Evolutionary conservation across 2,888 invertebrate genomes (phyloP).

Genomic region (Selenia dentaria): DNA sequence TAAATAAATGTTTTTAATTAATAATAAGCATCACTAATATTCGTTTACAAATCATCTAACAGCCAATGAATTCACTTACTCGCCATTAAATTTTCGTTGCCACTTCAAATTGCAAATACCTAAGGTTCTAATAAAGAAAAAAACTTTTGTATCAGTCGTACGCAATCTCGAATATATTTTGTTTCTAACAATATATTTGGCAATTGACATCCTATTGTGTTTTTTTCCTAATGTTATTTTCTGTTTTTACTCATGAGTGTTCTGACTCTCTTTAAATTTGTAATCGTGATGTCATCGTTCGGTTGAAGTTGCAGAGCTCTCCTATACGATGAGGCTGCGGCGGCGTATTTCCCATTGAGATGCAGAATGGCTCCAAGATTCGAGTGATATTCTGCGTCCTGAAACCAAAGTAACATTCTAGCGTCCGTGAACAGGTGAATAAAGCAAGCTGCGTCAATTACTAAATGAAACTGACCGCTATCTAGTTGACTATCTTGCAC

Average conservation of each 20-base stretch:
- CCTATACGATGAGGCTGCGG: slow-evolving; percentile 94
- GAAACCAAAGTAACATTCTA: slow-evolving; percentile 41
- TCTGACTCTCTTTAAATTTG: slow-evolving; percentile 89
- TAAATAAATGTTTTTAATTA: too few species aligned
- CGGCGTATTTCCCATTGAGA: slow-evolving; percentile 94
- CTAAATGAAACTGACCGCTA: slow-evolving; percentile 14
- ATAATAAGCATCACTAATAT: slow-evolving; percentile 19
- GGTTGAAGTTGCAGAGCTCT: slow-evolving; percentile 94
- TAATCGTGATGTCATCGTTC: slow-evolving; percentile 93
- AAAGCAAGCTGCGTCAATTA: slow-evolving; percentile 9
- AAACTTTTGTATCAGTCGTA: slow-evolving; percentile 35
- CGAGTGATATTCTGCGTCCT: slow-evolving; percentile 96
- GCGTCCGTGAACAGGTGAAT: slow-evolving; percentile 4
- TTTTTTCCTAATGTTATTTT: slow-evolving; percentile 51
- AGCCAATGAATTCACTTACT: background rate
- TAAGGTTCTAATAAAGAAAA: slow-evolving; percentile 23
- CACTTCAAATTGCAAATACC: slow-evolving; percentile 24
- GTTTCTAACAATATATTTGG: slow-evolving; percentile 62
- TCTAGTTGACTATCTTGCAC: slow-evolving; percentile 8
- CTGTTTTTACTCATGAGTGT: slow-evolving; percentile 68
- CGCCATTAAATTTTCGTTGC: slow-evolving; percentile 28
- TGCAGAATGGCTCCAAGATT: slow-evolving; percentile 98
- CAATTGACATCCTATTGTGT: slow-evolving; percentile 71
- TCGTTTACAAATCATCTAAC: slow-evolving; percentile 1
- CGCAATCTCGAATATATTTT: slow-evolving; percentile 41